Percentiles rank a stretch among this genome's conserved stretches.
phyloP scores from a whole-genome alignment of 2,888 invertebrate species.

The Eueremaeus valkanovi region DNA sequence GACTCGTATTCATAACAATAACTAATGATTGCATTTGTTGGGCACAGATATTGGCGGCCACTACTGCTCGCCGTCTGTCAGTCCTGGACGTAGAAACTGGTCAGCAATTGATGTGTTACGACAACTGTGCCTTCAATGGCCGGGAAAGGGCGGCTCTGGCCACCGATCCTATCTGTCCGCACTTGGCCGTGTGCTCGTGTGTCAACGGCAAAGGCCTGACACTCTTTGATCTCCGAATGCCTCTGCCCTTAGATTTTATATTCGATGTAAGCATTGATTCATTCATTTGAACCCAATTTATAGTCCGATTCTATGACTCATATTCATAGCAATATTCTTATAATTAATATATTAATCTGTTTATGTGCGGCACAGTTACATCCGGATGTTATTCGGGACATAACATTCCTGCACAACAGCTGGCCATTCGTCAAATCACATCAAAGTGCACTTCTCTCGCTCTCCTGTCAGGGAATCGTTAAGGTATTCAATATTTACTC shows the following conservation, averaged over 20 bases:
- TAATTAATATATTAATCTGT: no score
- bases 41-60: constrained; percentile 55
- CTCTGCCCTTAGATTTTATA: constrained; percentile 56
- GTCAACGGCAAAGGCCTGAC: constrained; percentile 57
- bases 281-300: not conserved
- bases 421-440: constrained; percentile 54
- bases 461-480: constrained; percentile 21
- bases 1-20: no score
- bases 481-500: no score
- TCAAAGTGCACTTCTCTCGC: constrained; percentile 29
- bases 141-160: constrained; percentile 55
- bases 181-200: constrained; percentile 56
- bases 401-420: constrained; percentile 55
- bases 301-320: no score
- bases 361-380: constrained; percentile 52
- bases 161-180: constrained; percentile 55
- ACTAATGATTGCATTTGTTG: no score
- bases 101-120: constrained; percentile 55
- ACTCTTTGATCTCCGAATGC: constrained; percentile 56
- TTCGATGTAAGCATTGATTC: constrained; percentile 53
- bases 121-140: constrained; percentile 56
- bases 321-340: no score
- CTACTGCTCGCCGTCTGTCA: constrained; percentile 55
- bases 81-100: constrained; percentile 57
- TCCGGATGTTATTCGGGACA: constrained; percentile 54